Base-by-base conservation (phyloP, 2,797 vertebrate genomes). In the Nyctibius grandis region DNA sequence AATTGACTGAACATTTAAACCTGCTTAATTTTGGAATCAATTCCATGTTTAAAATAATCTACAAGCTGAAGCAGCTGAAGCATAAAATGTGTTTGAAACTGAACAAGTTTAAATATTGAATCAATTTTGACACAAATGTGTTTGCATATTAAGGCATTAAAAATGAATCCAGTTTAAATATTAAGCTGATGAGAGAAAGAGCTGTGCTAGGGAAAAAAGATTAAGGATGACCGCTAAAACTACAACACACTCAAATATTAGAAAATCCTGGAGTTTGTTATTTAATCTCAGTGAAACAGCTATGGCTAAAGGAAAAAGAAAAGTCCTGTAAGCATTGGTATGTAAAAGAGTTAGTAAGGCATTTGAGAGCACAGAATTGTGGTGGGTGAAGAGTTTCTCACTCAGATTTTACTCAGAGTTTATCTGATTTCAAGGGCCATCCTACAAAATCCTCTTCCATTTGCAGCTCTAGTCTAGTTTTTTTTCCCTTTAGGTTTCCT, bases 1-100 rank as follows among this genome's bases (percentile, higher is more conserved):
- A 97, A 97, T 93, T 97, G 96, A 97, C 89, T 90, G 95, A 98
- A 96, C 86, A 96, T 88, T 98, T 97, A 97, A 97, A 97, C 94
- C 75, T 96, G 91, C 96, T 97, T 97, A 97, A 97, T 97, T 97
- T 96, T 98, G 92, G 97, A 97, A 97, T 97, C 95, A 94, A 90
- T 94, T 97, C 97, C 89, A 94, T 80, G 25, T 98, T 94, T 96
- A 61, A 97, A 97, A 97, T 97, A 97, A 95, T 94, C 95, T 97
- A 97, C 93, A 95, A 84, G 89, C 87, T 94, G 97, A 97, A 97
- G 93, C 73, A 96, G 82, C 96, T 93, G 97, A 97, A 95, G 95
- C 96, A 96, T 93, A 96, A 92, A 97, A 95, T 93, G 88, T 97
- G 92, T 93, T 97, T 97, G 97, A 96, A 96, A 87, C 91, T 5